A percentile compares a stretch with the other conserved stretches of the same genome.
phyloP scores from a whole-genome alignment of 2,888 invertebrate genomes.

The Notodonta ziczac region DNA sequence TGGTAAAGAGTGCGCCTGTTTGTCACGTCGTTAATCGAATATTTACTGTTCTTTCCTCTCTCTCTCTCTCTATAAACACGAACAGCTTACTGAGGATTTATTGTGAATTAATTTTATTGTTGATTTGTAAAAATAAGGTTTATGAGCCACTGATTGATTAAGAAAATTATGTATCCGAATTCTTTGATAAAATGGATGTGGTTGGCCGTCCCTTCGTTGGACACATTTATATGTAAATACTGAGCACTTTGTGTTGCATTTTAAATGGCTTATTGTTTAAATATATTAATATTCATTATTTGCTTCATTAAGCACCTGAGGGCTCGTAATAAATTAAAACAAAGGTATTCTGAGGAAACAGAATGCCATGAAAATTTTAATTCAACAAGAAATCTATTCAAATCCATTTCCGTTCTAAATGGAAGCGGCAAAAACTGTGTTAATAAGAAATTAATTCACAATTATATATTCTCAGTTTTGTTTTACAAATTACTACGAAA shows the following conservation, averaged over 20 bases:
- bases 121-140: constrained; percentile 37
- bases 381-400: constrained; percentile 13
- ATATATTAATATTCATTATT: constrained; percentile 46
- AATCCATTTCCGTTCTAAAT: constrained; percentile 31
- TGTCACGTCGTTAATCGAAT: constrained; percentile 72
- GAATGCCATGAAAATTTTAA: constrained; percentile 18
- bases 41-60: constrained; percentile 54
- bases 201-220: constrained; percentile 29
- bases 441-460: constrained; percentile 13
- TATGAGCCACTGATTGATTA: constrained; percentile 28
- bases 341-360: constrained; percentile 26
- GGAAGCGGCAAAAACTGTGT: constrained; percentile 9
- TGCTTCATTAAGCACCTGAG: constrained; percentile 34
- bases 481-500: not conserved
- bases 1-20: constrained; percentile 58
- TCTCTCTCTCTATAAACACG: constrained; percentile 21
- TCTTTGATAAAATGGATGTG: constrained; percentile 37
- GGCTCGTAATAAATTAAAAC: constrained; percentile 31
- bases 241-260: constrained; percentile 40
- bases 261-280: constrained; percentile 48
- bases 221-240: constrained; percentile 50
- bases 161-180: constrained; percentile 26
- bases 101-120: constrained; percentile 43
- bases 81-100: constrained; percentile 42
- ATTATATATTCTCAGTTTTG: not conserved